Evolutionary conservation across 2,113 vertebrate genomes (phyloP).

Genomic region (Saimiri boliviensis): DNA sequence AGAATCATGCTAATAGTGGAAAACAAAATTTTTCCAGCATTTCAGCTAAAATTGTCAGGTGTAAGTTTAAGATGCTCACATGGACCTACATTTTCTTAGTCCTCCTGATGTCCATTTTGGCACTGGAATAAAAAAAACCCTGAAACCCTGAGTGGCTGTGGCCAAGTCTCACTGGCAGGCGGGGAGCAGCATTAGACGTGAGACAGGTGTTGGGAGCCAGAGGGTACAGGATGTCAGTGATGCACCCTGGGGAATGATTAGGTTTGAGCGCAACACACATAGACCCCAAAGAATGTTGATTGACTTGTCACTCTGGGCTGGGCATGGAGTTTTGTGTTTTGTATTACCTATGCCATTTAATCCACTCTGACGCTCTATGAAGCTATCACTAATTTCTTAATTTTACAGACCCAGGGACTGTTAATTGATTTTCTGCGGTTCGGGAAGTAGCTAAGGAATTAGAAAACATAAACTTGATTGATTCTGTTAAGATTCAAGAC

Average conservation of each 20-base stretch:
- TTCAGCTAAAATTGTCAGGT: not conserved
- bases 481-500: not conserved
- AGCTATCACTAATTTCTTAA: not conserved
- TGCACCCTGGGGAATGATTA: not conserved
- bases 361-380: not conserved
- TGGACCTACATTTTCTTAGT: not conserved
- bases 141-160: not conserved
- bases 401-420: not conserved
- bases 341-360: not conserved
- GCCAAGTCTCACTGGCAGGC: too few relatives aligned
- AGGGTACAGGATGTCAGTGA: not conserved
- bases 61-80: not conserved
- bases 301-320: not conserved
- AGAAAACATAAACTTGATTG: not conserved
- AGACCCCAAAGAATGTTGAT: not conserved
- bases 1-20: constrained; percentile 14
- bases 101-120: not conserved
- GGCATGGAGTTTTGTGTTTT: not conserved
- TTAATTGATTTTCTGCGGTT: not conserved
- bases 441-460: not conserved
- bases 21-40: constrained; percentile 37
- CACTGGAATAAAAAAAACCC: not conserved
- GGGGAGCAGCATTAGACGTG: not conserved
- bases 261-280: not conserved
- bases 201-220: not conserved